Percentiles rank a stretch among this genome's conserved stretches.
These are phyloP conservation scores for Pantala flavescens DNA, from an alignment of 1,140 invertebrate genomes.

Conservation along the genomic window DNA sequence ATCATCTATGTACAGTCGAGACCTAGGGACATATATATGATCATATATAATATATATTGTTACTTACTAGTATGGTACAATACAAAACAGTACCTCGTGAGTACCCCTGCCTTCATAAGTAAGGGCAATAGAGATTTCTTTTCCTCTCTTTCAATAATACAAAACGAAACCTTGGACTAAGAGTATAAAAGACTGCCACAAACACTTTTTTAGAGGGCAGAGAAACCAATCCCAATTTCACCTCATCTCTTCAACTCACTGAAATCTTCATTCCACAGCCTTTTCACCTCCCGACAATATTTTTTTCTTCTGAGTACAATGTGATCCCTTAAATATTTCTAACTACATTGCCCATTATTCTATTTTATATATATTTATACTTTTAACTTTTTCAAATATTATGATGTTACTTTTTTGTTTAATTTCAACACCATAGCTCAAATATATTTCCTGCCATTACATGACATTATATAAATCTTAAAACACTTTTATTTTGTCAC, in stretches of 20 bases:
- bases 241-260: neutral
- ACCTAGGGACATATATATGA: constrained; percentile 3
- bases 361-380: constrained; percentile 4
- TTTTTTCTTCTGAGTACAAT: constrained; percentile 12
- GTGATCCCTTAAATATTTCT: constrained; percentile 7
- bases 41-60: constrained; percentile 13
- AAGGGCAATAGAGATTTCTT: constrained; percentile 16
- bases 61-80: constrained; percentile 19
- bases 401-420: neutral
- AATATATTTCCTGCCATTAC: constrained; percentile 15
- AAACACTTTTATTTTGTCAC: constrained; percentile 15
- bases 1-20: constrained; percentile 2
- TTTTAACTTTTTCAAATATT: neutral
- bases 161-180: constrained; percentile 23
- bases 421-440: constrained; percentile 15
- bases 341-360: constrained; percentile 9
- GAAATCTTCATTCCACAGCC: constrained; percentile 13
- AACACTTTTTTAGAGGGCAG: constrained; percentile 12
- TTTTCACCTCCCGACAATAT: constrained; percentile 8
- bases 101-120: constrained; percentile 19
- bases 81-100: constrained; percentile 23
- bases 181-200: constrained; percentile 23
- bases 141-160: constrained; percentile 21
- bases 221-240: constrained; percentile 10
- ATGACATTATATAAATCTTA: constrained; percentile 12